Conservation (phyloP, 2,797 vertebrate species). For the Parotocinclus haroldoi region DNA sequence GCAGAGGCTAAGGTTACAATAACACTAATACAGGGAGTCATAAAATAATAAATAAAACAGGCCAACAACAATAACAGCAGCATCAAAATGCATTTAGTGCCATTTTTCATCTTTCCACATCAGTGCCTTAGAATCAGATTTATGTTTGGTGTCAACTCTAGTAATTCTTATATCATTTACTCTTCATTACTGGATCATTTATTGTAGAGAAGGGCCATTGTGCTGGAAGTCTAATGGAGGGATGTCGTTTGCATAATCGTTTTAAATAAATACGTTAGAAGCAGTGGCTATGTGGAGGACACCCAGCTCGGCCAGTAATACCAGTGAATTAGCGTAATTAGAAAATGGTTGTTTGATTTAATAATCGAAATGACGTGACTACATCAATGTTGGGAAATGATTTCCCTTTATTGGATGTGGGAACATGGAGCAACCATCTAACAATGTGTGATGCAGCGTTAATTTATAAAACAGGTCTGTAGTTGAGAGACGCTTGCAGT, state of each 20-base stretch:
- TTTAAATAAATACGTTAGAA: constrained; percentile 30
- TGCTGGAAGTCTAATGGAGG: constrained; percentile 16
- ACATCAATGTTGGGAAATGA: too few relatives aligned
- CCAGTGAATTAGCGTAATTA: constrained; percentile 30
- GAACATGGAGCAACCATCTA: too few relatives aligned
- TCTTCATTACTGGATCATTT: constrained; percentile 36
- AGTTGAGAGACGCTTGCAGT: too few relatives aligned
- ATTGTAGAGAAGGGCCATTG: background rate
- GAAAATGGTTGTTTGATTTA: background rate
- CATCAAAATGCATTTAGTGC: too few relatives aligned
- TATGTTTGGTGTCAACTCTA: constrained; percentile 30
- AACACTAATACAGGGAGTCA: too few relatives aligned
- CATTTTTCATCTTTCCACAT: background rate
- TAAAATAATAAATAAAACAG: too few relatives aligned
- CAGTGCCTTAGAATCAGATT: constrained; percentile 26
- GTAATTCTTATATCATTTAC: constrained; percentile 26
- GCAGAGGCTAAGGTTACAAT: too few relatives aligned
- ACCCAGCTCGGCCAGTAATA: constrained; percentile 19
- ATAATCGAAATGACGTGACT: background rate
- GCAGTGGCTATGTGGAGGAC: constrained; percentile 19
- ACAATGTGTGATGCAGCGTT: too few relatives aligned
- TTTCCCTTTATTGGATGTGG: too few relatives aligned
- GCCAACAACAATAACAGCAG: too few relatives aligned
- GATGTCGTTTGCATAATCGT: constrained; percentile 41
- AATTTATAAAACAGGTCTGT: too few relatives aligned